Conservation (phyloP, 2,797 vertebrate genomes). For the Lepidocolaptes lacrymiger region DNA sequence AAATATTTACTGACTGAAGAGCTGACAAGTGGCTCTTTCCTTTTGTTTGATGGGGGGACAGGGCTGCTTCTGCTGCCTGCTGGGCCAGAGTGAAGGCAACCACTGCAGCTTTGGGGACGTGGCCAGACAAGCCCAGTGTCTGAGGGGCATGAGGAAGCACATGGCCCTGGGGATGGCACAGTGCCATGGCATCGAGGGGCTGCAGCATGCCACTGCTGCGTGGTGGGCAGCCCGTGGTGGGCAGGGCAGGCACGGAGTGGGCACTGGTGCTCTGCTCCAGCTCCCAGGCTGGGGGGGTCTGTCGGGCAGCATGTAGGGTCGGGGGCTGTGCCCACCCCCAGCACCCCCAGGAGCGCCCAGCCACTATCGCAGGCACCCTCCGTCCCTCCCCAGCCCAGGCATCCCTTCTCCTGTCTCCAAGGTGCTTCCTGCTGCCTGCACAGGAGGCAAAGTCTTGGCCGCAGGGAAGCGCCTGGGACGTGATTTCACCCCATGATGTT, state of each 20-base stretch:
- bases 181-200: rapidly evolving
- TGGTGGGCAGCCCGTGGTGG: background rate
- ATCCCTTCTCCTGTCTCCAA: background rate
- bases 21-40: slow-evolving; percentile 2
- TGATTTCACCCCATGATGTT: background rate
- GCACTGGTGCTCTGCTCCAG: too few species aligned
- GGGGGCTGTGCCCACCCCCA: background rate
- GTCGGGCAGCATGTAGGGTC: rapidly evolving
- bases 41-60: rapidly evolving
- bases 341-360: rapidly evolving
- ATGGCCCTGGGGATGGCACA: background rate
- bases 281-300: background rate
- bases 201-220: rapidly evolving
- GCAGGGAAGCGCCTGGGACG: background rate
- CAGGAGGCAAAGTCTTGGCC: background rate
- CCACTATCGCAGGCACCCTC: rapidly evolving
- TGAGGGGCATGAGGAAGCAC: rapidly evolving
- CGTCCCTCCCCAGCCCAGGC: background rate
- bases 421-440: background rate
- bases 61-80: rapidly evolving
- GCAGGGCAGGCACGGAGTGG: too few species aligned
- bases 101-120: rapidly evolving
- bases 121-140: rapidly evolving
- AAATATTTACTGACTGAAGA: slow-evolving; percentile 6
- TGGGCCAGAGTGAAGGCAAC: background rate